phyloP scores from a whole-genome alignment of 2,113 vertebrate genomes.

The Podarcis cretensis region DNA sequence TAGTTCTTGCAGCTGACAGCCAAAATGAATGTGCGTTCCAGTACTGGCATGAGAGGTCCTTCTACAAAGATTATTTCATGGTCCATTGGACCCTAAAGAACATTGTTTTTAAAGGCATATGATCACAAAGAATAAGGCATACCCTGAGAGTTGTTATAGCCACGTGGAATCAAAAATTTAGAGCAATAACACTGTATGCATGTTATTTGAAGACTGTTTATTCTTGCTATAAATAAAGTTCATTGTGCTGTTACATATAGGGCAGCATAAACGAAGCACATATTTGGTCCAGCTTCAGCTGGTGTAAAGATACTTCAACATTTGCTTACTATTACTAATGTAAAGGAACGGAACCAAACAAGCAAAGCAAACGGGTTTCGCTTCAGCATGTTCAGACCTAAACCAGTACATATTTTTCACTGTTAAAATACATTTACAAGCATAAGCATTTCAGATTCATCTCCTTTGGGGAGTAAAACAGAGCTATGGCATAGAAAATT shows the following conservation, averaged over 20 bases:
- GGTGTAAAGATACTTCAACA: neutral
- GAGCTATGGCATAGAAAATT: neutral
- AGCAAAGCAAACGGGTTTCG: neutral
- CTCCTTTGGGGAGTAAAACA: neutral
- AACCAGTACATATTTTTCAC: neutral
- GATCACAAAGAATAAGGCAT: slow-evolving; percentile 72
- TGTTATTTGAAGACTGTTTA: slow-evolving; percentile 46
- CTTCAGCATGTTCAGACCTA: neutral
- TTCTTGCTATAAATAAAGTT: slow-evolving; percentile 33
- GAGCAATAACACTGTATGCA: slow-evolving; percentile 17
- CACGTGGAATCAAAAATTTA: slow-evolving; percentile 62
- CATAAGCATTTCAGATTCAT: neutral
- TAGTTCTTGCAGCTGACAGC: slow-evolving; percentile 77
- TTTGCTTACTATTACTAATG: neutral
- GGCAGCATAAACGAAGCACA: neutral
- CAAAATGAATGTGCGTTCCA: slow-evolving; percentile 79
- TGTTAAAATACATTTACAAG: neutral
- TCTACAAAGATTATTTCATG: slow-evolving; percentile 82
- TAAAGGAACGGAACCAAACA: neutral
- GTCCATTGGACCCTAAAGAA: slow-evolving; percentile 84
- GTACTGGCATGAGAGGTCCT: slow-evolving; percentile 65
- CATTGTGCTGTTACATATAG: neutral
- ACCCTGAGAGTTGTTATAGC: slow-evolving; percentile 51
- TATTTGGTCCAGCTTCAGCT: neutral
- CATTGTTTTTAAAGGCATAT: slow-evolving; percentile 80